Conservation (phyloP, 2,888 invertebrate genomes). For the Blastobasis lacticolella region DNA sequence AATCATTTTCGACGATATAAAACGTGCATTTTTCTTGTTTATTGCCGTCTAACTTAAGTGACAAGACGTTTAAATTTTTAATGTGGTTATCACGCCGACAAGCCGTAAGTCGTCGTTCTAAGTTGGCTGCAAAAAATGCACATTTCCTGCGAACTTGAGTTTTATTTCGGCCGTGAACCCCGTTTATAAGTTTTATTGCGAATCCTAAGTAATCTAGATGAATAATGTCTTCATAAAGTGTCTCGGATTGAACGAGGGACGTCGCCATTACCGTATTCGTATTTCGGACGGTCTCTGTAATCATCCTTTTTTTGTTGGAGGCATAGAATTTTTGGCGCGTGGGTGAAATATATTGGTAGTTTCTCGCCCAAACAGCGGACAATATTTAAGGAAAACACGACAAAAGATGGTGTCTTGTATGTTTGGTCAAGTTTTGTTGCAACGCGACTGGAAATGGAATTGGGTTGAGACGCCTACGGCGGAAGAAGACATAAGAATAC, state of each 20-base stretch:
- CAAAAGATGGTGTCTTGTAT: slow-evolving; percentile 38
- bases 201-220: slow-evolving; percentile 59
- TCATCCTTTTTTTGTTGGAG: slow-evolving; percentile 46
- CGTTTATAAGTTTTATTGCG: slow-evolving; percentile 56
- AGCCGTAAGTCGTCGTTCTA: slow-evolving; percentile 44
- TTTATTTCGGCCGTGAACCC: slow-evolving; percentile 50
- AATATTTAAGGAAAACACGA: slow-evolving; percentile 34
- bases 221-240: slow-evolving; percentile 56
- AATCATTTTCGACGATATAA: slow-evolving; percentile 49
- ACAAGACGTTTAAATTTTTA: slow-evolving; percentile 50
- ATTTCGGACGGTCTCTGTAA: slow-evolving; percentile 33
- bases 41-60: slow-evolving; percentile 47
- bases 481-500: slow-evolving; percentile 46
- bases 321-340: slow-evolving; percentile 51
- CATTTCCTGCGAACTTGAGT: slow-evolving; percentile 43
- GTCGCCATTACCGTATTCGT: slow-evolving; percentile 44
- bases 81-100: slow-evolving; percentile 54
- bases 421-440: slow-evolving; percentile 38
- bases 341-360: slow-evolving; percentile 52
- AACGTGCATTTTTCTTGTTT: slow-evolving; percentile 50
- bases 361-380: slow-evolving; percentile 24
- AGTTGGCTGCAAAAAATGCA: slow-evolving; percentile 61
- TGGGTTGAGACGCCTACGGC: slow-evolving; percentile 63
- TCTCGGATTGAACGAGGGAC: slow-evolving; percentile 46
- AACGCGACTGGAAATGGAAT: slow-evolving; percentile 46